Conservation (phyloP, 1,140 invertebrate species). For the Chironomus striatipennis region DNA sequence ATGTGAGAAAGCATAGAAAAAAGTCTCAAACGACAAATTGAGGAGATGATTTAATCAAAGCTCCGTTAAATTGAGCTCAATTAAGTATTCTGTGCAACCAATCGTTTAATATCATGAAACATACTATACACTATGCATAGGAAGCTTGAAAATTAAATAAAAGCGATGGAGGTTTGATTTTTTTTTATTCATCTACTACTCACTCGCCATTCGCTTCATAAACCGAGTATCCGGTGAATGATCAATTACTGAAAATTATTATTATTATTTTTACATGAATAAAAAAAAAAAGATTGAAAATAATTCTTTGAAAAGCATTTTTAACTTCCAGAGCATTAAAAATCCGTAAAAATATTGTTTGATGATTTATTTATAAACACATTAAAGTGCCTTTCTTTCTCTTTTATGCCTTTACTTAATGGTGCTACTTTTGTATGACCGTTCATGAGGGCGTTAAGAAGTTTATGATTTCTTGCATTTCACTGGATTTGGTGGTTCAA, state of each 20-base stretch:
- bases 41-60: slow-evolving; percentile 1
- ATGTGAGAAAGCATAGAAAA: not conserved
- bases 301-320: not conserved
- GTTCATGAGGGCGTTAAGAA: not conserved
- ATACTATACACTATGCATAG: not conserved
- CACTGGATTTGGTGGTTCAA: no score
- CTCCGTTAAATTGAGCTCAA: slow-evolving; percentile 12
- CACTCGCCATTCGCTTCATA: not conserved
- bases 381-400: not conserved
- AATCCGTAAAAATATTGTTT: slow-evolving; percentile 4
- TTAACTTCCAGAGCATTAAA: not conserved
- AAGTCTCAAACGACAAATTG: not conserved
- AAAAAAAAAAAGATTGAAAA: not conserved
- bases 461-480: not conserved
- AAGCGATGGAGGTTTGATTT: slow-evolving; percentile 12
- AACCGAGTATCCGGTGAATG: slow-evolving; percentile 11
- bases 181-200: not conserved
- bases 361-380: slow-evolving; percentile 8
- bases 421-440: not conserved
- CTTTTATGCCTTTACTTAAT: no score
- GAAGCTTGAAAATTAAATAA: slow-evolving; percentile 9
- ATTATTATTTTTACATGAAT: not conserved
- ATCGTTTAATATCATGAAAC: not conserved
- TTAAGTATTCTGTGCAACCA: slow-evolving; percentile 6
- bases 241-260: slow-evolving; percentile 15